Evolutionary conservation across 2,888 invertebrate species (phyloP), one percentile per base, ranked within the genome.

Genomic region (Platerodrilus igneus): DNA sequence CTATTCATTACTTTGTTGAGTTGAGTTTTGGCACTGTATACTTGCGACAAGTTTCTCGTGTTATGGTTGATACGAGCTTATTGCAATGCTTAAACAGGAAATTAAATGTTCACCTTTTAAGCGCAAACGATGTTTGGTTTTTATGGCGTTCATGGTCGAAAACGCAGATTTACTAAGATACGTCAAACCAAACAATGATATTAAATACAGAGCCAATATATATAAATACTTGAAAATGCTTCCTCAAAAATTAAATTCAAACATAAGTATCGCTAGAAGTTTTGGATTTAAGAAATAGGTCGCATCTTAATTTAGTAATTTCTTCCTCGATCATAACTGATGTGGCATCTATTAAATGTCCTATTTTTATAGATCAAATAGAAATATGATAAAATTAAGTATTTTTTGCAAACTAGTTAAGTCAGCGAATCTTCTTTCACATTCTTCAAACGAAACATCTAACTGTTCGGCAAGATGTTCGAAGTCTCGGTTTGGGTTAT

Each of bases 131-230:
- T 35, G 17, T 27, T 25, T 35, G 7, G 26, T 35, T 35, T 27
- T 35, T 23, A 35, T 27, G 13, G 27, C 18, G 14, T 35, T 35
- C 35, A 35, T 30, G 18, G 30, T 30, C 18, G 35, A 35, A 27
- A 37, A 37, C 13, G 11, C 10, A 3, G 37, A 29, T 29, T 37
- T 21, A n/a, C 37, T 29, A 8, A 37, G 22, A 16, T 37, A 37
- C 8, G 29, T 37, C 2, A 29, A 37, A 16, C 37, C 37, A 22
- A 37, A 37, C 7, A 28, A 29, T 21, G 29, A 18, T 21, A 11
- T 36, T 16, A 36, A 25, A 25, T 34, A 27, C 10, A 27, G n/a
- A 11, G 26, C 26, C 10, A 16, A n/a, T 27, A 9, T 25, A n/a
- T n/a, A 3, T 11, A 6, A 14, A 35, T n/a, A 27, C 7, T 11